Percentiles rank a stretch among this genome's conserved stretches.
Evolutionary conservation across 1,140 invertebrate genomes (phyloP).

Genomic region (Diuraphis noxia): DNA sequence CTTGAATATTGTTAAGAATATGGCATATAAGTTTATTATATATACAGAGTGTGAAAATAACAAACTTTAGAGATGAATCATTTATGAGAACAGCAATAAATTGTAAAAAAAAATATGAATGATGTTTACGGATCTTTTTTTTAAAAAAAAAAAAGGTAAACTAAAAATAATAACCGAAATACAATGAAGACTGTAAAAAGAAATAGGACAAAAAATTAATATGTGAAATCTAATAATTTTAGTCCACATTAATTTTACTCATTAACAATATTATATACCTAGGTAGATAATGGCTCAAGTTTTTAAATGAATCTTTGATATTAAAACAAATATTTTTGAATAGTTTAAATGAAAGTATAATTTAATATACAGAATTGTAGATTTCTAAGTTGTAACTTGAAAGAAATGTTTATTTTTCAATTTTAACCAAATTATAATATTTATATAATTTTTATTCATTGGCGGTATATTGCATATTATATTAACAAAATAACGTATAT

Average conservation of each 20-base stretch:
- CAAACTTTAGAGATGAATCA: background rate
- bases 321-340: background rate
- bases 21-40: background rate
- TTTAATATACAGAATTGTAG: background rate
- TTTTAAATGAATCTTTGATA: background rate
- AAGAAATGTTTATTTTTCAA: no score
- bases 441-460: background rate
- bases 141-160: background rate
- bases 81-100: background rate
- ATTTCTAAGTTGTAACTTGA: background rate
- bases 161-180: background rate
- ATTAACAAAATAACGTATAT: background rate
- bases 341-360: background rate
- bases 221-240: background rate
- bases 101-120: background rate
- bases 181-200: background rate
- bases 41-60: background rate
- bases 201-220: background rate
- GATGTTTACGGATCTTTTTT: background rate
- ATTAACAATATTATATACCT: background rate
- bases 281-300: background rate
- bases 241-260: background rate
- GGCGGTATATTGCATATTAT: background rate
- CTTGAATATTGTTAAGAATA: background rate
- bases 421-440: background rate